Evolutionary conservation across 2,113 vertebrate genomes (phyloP), one percentile per base, ranked within the genome.

Genomic region (Paralichthys olivaceus): DNA sequence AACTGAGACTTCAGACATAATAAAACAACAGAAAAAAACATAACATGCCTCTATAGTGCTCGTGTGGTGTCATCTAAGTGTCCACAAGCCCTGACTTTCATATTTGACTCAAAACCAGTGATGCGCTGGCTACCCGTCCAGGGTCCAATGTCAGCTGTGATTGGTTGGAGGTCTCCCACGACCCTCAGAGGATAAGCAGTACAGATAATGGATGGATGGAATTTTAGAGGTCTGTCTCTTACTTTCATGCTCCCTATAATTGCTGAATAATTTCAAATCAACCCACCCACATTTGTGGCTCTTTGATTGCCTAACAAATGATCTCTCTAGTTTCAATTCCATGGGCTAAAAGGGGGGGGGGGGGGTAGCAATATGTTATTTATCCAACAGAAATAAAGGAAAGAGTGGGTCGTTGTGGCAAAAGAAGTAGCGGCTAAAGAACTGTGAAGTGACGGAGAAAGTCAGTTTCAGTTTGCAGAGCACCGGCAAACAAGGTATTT

Each of bases 251-350:
- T 51, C 29, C 9, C 19, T 58, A 54, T 13, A 22, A 45, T 22
- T 29, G 40, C 58, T 40, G 40, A 78, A 45, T 23, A 65, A 62
- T 34, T 28, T 26, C 20, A 64, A 80, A 28, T 40, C n/a, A 72
- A 59, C 43, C 26, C 22, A 57, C 14, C 1, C 28, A 47, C 45
- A 45, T 55, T 73, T 26, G 70, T 40, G 32, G 11, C 29, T 53
- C 28, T 57, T 40, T 28, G 47, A 75, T 56, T 68, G 45, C 17
- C 26, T 5, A 53, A 37, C 22, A 81, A 72, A 53, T 54, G 32
- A 13, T 37, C 15, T 51, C 47, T 51, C 14, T 17, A 19, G 7
- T 49, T 67, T 58, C 19, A 66, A 34, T 64, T 15, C 7, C 43
- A 47, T 51, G 40, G 14, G 22, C 17, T 13, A 29, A 40, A 77